phyloP scores from a whole-genome alignment of 2,113 vertebrate species.

The Fregata magnificens region DNA sequence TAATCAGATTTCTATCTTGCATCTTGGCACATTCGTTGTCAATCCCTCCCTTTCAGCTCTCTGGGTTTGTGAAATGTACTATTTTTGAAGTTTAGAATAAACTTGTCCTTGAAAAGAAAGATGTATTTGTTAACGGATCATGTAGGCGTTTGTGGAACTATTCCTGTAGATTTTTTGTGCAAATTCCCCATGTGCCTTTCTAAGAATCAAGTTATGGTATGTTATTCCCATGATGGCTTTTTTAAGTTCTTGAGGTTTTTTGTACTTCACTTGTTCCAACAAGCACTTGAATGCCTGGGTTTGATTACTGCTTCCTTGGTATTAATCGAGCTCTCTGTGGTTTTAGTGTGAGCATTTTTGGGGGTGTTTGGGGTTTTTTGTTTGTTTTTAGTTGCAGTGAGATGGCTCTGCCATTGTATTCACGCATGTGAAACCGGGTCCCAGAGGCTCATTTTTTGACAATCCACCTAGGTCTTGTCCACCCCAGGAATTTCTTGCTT shows the following conservation, averaged over 20 bases:
- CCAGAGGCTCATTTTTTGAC: not conserved
- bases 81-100: not conserved
- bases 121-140: not conserved
- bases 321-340: not conserved
- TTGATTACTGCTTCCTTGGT: not conserved
- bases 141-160: not conserved
- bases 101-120: not conserved
- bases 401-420: not conserved
- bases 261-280: not conserved
- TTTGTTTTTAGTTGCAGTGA: not conserved
- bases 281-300: not conserved
- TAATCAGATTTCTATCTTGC: not conserved
- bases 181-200: not conserved
- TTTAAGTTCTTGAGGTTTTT: not conserved
- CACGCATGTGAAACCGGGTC: accelerated
- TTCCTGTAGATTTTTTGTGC: not conserved
- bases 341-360: not conserved
- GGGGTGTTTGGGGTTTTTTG: not conserved
- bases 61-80: not conserved
- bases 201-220: not conserved
- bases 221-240: not conserved
- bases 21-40: not conserved
- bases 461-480: not conserved
- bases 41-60: not conserved
- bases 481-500: not conserved